Evolutionary conservation across 2,797 vertebrate genomes (phyloP).

Genomic region (Rhinogobio ventralis): DNA sequence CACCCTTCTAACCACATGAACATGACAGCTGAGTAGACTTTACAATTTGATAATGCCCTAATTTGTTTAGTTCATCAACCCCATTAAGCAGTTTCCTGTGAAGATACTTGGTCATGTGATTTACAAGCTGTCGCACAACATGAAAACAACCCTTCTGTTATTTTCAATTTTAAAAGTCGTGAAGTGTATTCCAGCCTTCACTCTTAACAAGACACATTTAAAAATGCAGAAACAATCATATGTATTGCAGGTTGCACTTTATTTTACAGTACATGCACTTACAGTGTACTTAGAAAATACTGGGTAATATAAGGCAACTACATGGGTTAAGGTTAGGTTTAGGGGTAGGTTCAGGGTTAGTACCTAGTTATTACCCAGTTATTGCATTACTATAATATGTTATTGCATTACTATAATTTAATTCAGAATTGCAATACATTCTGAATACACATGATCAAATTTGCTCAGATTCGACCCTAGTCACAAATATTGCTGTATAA

Average conservation of each 20-base stretch:
- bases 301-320: no score
- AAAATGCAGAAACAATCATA: no score
- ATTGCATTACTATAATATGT: no score
- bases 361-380: no score
- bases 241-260: no score
- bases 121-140: slow-evolving; percentile 21
- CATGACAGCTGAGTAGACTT: not conserved
- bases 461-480: not conserved
- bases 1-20: slow-evolving; percentile 10
- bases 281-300: no score
- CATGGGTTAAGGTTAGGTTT: no score
- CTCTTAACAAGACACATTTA: no score
- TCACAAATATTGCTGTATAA: not conserved
- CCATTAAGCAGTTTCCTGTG: slow-evolving; percentile 70
- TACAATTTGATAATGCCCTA: slow-evolving; percentile 45
- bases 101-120: slow-evolving; percentile 50
- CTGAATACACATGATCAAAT: not conserved
- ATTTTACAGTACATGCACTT: no score
- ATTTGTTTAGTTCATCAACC: slow-evolving; percentile 55
- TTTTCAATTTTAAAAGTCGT: not conserved
- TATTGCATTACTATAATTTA: no score
- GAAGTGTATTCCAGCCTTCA: no score
- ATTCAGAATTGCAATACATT: not conserved
- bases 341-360: no score
- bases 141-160: slow-evolving; percentile 9